Evolutionary conservation across 1,140 invertebrate genomes (phyloP).

Genomic region (Drosophila grimshawi): DNA sequence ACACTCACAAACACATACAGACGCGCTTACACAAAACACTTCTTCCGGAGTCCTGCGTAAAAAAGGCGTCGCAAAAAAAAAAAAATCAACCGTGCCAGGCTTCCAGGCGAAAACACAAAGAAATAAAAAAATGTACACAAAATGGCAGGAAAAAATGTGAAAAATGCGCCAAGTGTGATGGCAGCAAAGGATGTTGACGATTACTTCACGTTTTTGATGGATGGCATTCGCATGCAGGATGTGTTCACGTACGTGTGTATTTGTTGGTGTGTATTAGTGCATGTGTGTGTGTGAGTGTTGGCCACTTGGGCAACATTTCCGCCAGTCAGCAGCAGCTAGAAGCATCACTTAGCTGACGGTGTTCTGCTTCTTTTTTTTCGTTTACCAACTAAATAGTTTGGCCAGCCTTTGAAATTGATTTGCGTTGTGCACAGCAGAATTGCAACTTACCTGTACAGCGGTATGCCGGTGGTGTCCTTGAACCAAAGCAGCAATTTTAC

Average conservation of each 20-base stretch:
- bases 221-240: slow-evolving; percentile 49
- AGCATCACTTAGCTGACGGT: neutral
- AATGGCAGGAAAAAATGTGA: slow-evolving; percentile 14
- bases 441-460: slow-evolving; percentile 91
- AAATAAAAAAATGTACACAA: slow-evolving; percentile 6
- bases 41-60: slow-evolving; percentile 18
- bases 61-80: slow-evolving; percentile 40
- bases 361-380: neutral
- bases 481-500: slow-evolving; percentile 94
- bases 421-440: slow-evolving; percentile 13
- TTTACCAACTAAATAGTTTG: slow-evolving; percentile 41
- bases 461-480: slow-evolving; percentile 92
- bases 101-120: slow-evolving; percentile 58
- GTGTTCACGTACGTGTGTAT: slow-evolving; percentile 2
- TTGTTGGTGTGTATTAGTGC: neutral
- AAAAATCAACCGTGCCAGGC: slow-evolving; percentile 51
- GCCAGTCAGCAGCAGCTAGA: slow-evolving; percentile 23
- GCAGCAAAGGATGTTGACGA: slow-evolving; percentile 77
- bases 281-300: slow-evolving; percentile 16
- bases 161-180: slow-evolving; percentile 58
- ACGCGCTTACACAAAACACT: slow-evolving; percentile 19
- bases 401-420: slow-evolving; percentile 48
- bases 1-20: slow-evolving; percentile 19
- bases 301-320: slow-evolving; percentile 40
- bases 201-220: slow-evolving; percentile 77